Conservation (phyloP, 2,797 vertebrate species). For the Salarias fasciatus region DNA sequence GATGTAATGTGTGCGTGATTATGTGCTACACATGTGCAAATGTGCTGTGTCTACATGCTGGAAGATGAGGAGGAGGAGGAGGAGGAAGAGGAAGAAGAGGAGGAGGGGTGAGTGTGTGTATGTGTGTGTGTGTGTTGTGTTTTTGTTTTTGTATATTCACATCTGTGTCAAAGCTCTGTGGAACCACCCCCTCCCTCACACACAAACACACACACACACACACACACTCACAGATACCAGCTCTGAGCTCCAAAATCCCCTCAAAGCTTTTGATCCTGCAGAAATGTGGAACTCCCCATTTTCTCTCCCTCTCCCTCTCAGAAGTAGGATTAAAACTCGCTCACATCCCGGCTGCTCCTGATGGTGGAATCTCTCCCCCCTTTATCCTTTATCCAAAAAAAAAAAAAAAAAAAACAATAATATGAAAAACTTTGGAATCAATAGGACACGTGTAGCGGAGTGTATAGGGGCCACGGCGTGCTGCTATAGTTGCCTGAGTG, state of each 20-base stretch:
- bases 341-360: slow-evolving; percentile 26
- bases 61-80: no score
- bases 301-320: slow-evolving; percentile 10
- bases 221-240: slow-evolving; percentile 54
- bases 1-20: slow-evolving; percentile 33
- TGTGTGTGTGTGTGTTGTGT: slow-evolving; percentile 23
- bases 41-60: background rate
- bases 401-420: slow-evolving; percentile 11
- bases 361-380: slow-evolving; percentile 34
- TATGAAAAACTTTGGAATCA: slow-evolving; percentile 25
- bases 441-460: background rate
- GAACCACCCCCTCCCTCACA: slow-evolving; percentile 15
- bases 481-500: slow-evolving; percentile 19
- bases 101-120: no score
- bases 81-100: no score
- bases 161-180: slow-evolving; percentile 71
- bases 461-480: background rate
- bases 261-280: slow-evolving; percentile 75
- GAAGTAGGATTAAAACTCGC: slow-evolving; percentile 54
- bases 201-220: slow-evolving; percentile 6
- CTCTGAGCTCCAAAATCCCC: slow-evolving; percentile 69
- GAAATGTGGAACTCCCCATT: slow-evolving; percentile 65
- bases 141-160: slow-evolving; percentile 74
- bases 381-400: slow-evolving; percentile 2
- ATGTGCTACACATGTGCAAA: slow-evolving; percentile 16